phyloP scores from a whole-genome alignment of 2,888 invertebrate genomes.

The Hedychridium roseum region DNA sequence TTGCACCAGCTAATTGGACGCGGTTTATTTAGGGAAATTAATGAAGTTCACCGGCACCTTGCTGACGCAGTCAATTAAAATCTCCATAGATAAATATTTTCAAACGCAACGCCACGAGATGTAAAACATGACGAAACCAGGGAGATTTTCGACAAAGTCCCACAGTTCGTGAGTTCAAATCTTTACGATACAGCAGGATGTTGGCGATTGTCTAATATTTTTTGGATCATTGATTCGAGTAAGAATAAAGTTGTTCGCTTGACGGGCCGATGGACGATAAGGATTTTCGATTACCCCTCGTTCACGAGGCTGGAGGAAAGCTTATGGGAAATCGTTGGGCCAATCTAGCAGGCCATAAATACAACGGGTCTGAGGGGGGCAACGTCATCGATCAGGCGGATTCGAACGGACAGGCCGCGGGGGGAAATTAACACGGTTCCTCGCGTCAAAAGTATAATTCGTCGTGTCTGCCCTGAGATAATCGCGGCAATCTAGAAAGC shows the following conservation, averaged over 20 bases:
- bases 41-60: too few species aligned
- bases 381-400: slow-evolving; percentile 30
- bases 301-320: slow-evolving; percentile 16
- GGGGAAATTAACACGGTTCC: slow-evolving; percentile 26
- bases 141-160: too few species aligned
- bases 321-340: slow-evolving; percentile 21
- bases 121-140: too few species aligned
- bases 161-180: too few species aligned
- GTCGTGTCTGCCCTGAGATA: slow-evolving; percentile 15
- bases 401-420: slow-evolving; percentile 1
- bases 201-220: too few species aligned
- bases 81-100: too few species aligned
- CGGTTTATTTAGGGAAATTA: too few species aligned
- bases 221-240: too few species aligned
- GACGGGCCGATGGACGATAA: slow-evolving; percentile 24
- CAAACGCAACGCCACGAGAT: too few species aligned
- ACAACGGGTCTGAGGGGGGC: slow-evolving; percentile 24
- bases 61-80: too few species aligned
- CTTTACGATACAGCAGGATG: too few species aligned
- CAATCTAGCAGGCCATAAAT: slow-evolving; percentile 32
- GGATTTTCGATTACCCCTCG: slow-evolving; percentile 26
- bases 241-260: slow-evolving; percentile 26
- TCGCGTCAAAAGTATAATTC: slow-evolving; percentile 12
- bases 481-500: slow-evolving; percentile 16
- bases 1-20: too few species aligned